These are phyloP conservation scores for Bradysia coprophila DNA, from an alignment of 1,140 invertebrate species.

Conservation along the genomic window DNA sequence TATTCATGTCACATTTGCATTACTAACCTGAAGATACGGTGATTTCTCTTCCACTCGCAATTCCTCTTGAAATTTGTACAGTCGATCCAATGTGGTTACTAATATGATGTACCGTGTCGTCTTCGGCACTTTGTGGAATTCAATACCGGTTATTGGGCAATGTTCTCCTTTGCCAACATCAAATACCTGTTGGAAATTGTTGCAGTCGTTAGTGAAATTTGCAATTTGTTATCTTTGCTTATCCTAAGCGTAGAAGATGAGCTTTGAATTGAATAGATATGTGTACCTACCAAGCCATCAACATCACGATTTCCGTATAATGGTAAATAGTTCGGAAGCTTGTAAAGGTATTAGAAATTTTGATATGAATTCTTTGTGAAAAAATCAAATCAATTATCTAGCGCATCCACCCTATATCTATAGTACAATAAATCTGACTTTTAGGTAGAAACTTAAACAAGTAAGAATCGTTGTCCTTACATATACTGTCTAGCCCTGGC, in stretches of 20 bases:
- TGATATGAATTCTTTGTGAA: too few species aligned
- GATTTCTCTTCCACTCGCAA: conserved; percentile 58
- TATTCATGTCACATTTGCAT: too few species aligned
- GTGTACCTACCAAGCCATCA: conserved; percentile 42
- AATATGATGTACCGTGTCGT: conserved; percentile 60
- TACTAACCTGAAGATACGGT: conserved; percentile 7
- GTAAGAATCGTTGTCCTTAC: too few species aligned
- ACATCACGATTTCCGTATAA: conserved; percentile 48
- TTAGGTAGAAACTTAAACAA: too few species aligned
- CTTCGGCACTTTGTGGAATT: conserved; percentile 55
- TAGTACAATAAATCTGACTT: too few species aligned
- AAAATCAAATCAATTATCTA: too few species aligned
- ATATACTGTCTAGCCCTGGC: too few species aligned
- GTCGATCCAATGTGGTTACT: conserved; percentile 57
- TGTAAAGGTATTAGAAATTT: not conserved
- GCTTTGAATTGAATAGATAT: conserved; percentile 1
- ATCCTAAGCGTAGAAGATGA: not conserved
- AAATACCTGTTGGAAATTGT: conserved; percentile 72
- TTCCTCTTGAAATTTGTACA: conserved; percentile 73
- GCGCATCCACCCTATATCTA: too few species aligned
- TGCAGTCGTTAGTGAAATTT: not conserved
- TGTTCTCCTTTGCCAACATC: conserved; percentile 58
- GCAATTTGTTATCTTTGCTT: not conserved
- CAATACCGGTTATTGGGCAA: conserved; percentile 67
- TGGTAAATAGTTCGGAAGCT: conserved; percentile 56